A percentile compares a stretch with the other conserved stretches of the same genome.
These are phyloP conservation scores for Trichonephila inaurata DNA, from an alignment of 1,140 invertebrate genomes.

Conservation along the genomic window DNA sequence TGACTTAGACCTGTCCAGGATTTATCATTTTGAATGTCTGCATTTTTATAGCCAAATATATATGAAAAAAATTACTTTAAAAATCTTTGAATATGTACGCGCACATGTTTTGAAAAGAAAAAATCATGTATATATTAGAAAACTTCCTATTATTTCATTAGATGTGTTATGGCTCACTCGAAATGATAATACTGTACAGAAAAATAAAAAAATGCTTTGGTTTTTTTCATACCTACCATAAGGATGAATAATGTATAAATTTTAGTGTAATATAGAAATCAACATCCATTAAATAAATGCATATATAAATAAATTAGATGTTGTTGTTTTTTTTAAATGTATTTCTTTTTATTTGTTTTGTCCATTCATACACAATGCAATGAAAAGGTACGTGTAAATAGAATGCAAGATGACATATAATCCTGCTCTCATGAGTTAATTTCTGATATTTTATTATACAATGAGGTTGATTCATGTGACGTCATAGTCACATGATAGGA, in stretches of 20 bases:
- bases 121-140: neutral
- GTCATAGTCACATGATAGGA: too few relatives aligned
- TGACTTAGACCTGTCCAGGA: too few relatives aligned
- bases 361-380: too few relatives aligned
- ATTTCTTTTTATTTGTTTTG: neutral
- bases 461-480: too few relatives aligned
- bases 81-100: neutral
- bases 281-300: slow-evolving; percentile 47
- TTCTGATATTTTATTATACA: too few relatives aligned
- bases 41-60: too few relatives aligned
- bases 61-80: too few relatives aligned
- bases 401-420: too few relatives aligned
- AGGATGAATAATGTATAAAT: slow-evolving; percentile 36
- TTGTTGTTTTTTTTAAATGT: neutral
- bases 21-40: too few relatives aligned
- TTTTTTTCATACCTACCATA: slow-evolving; percentile 36
- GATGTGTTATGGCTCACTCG: neutral
- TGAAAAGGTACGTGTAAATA: too few relatives aligned
- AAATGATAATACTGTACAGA: neutral
- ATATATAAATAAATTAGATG: slow-evolving; percentile 43
- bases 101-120: neutral
- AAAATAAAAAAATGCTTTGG: neutral
- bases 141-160: neutral
- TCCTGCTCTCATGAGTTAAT: too few relatives aligned
- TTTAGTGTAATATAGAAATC: slow-evolving; percentile 59